Evolutionary conservation across 1,140 invertebrate species (phyloP).

Genomic region (Brachionus rubens): DNA sequence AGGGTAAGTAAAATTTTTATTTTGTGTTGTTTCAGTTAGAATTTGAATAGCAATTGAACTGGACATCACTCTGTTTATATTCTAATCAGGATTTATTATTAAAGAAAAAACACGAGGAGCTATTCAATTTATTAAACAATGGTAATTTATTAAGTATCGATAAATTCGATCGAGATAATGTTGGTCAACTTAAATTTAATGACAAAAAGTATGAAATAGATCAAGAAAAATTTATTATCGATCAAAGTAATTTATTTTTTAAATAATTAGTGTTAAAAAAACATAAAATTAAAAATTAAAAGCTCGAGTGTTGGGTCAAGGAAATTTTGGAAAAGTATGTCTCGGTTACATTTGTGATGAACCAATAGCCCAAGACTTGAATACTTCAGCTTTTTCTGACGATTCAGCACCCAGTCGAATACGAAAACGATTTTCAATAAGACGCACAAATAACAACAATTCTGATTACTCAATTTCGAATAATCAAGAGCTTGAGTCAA

Average conservation of each 20-base stretch:
- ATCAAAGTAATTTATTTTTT: neutral
- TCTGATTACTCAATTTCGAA: neutral
- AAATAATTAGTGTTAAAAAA: neutral
- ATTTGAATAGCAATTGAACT: too few relatives aligned
- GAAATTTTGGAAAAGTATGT: conserved; percentile 45
- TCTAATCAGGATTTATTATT: neutral
- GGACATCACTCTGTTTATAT: too few relatives aligned
- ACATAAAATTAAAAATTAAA: neutral
- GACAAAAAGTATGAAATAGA: conserved; percentile 44
- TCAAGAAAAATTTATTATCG: neutral
- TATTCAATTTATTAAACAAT: conserved; percentile 24
- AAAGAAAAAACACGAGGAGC: conserved; percentile 26
- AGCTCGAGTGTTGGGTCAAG: conserved; percentile 11
- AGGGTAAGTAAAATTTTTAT: neutral
- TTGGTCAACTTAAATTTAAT: conserved; percentile 40
- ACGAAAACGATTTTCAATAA: conserved; percentile 9
- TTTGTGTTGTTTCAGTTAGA: too few relatives aligned
- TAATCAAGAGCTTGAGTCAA: neutral
- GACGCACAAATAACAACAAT: neutral
- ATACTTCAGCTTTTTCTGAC: neutral
- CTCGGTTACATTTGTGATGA: conserved; percentile 2
- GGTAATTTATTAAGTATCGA: neutral
- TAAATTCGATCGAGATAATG: neutral
- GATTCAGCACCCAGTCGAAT: neutral
- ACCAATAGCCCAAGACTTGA: neutral